phyloP scores from a whole-genome alignment of 37 sponge, comb jelly and placozoan species.

The Crambe crambe region DNA sequence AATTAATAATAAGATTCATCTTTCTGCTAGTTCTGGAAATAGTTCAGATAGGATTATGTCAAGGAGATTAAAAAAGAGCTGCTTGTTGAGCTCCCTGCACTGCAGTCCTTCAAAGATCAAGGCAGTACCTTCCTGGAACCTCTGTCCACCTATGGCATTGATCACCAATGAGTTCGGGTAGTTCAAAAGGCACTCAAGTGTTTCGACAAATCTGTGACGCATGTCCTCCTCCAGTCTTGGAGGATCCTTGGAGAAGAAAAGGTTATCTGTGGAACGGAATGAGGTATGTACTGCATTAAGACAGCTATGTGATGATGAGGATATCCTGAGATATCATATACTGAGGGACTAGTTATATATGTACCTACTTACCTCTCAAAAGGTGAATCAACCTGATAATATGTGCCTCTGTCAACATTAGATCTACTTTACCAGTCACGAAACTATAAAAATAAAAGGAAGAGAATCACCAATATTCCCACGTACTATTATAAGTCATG shows the following conservation, averaged over 20 bases:
- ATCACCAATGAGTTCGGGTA: conserved; percentile 28
- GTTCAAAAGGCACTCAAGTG: conserved; percentile 2
- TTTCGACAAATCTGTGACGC: background rate
- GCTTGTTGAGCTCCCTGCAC: conserved; percentile 64
- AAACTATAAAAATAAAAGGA: conserved; percentile 16
- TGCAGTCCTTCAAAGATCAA: conserved; percentile 65
- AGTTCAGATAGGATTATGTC: conserved; percentile 59
- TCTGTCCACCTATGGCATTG: conserved; percentile 33
- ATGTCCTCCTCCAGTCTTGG: conserved; percentile 25
- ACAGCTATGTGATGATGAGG: too few species aligned
- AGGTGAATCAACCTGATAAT: conserved; percentile 39
- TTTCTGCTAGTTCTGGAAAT: conserved; percentile 56
- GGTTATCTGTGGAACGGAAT: conserved; percentile 13
- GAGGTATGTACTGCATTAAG: background rate
- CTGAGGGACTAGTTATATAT: too few species aligned
- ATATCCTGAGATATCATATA: too few species aligned
- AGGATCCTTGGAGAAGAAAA: conserved; percentile 35
- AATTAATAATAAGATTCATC: background rate
- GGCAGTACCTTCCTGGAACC: conserved; percentile 19
- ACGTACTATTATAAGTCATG: too few species aligned
- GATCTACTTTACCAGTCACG: conserved; percentile 15
- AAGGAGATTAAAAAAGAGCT: conserved; percentile 49
- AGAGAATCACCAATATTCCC: too few species aligned
- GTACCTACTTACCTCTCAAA: conserved; percentile 54
- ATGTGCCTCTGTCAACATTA: conserved; percentile 24